phyloP scores from a whole-genome alignment of 2,113 vertebrate species.

The Callithrix jacchus region DNA sequence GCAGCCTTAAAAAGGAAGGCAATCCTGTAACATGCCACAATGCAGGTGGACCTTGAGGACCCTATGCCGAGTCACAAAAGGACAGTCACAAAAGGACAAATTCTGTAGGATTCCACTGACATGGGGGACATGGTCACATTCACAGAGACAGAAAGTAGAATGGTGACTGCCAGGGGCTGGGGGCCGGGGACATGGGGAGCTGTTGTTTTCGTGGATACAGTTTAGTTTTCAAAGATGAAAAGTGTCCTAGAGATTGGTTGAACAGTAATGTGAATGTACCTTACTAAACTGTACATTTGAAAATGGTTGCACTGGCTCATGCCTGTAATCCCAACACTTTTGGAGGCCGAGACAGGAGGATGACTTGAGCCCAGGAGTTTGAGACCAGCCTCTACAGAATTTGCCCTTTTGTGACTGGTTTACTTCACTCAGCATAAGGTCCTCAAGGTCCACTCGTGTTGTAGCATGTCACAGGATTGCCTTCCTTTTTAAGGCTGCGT shows the following conservation, averaged over 20 bases:
- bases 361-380: no score
- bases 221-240: not conserved
- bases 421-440: not conserved
- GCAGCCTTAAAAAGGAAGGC: not conserved
- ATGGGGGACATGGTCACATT: not conserved
- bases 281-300: not conserved
- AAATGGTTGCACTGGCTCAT: not conserved
- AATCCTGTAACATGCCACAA: not conserved
- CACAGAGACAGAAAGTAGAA: not conserved
- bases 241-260: not conserved
- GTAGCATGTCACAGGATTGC: not conserved
- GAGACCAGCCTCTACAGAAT: not conserved
- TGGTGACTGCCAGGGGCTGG: not conserved
- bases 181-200: not conserved
- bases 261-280: not conserved
- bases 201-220: not conserved
- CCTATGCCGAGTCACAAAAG: not conserved
- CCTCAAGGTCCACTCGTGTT: not conserved
- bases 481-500: not conserved
- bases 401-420: not conserved
- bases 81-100: not conserved
- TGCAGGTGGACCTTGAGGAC: not conserved
- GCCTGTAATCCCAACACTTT: no score
- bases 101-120: not conserved
- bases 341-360: no score